Evolutionary conservation across 2,113 vertebrate species (phyloP).

Genomic region (Amphilophus citrinellus): DNA sequence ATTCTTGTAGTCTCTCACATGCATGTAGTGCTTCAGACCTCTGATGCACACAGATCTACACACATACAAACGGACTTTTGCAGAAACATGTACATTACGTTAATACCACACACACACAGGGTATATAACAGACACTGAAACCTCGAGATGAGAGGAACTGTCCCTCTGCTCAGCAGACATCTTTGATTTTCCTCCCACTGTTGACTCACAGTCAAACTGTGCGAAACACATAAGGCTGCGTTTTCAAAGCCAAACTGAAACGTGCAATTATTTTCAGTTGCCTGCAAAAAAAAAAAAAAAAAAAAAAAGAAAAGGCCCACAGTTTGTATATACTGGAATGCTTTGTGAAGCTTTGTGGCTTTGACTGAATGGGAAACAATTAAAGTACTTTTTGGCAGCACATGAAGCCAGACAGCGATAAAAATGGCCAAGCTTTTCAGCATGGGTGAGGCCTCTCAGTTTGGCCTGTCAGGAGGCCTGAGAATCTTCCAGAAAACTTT

Average conservation of each 20-base stretch:
- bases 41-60: neutral
- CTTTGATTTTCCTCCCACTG: constrained; percentile 38
- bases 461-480: constrained; percentile 27
- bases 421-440: constrained; percentile 54
- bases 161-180: constrained; percentile 42
- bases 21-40: neutral
- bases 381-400: constrained; percentile 63
- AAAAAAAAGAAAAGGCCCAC: neutral
- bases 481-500: constrained; percentile 41
- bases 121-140: constrained; percentile 3
- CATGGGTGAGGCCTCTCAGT: constrained; percentile 20
- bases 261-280: constrained; percentile 59
- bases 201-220: constrained; percentile 36
- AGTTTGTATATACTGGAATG: constrained; percentile 57
- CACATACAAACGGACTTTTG: neutral
- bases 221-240: constrained; percentile 9
- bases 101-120: neutral
- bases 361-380: constrained; percentile 67
- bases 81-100: neutral
- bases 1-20: neutral
- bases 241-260: constrained; percentile 38
- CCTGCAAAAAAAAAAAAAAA: neutral
- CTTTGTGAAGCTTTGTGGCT: constrained; percentile 50
- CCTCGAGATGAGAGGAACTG: neutral
- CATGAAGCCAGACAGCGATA: constrained; percentile 58